Percentiles rank a stretch among this genome's conserved stretches.
Evolutionary conservation across 37 sponge, comb jelly and placozoan species (phyloP).

Genomic region (Dysidea cf. avara): DNA sequence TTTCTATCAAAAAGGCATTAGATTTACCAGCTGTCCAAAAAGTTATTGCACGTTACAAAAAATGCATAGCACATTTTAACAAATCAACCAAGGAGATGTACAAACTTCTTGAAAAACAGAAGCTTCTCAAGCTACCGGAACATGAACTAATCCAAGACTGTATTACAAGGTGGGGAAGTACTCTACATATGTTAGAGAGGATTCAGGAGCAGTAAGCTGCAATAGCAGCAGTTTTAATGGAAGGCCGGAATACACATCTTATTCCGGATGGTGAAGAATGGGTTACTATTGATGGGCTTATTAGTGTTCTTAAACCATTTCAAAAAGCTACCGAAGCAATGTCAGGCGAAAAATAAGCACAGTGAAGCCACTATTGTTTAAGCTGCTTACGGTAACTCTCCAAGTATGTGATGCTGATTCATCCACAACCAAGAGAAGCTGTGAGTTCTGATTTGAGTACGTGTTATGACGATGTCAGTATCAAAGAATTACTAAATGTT

Average conservation of each 20-base stretch:
- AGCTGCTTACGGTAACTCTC: too few species aligned
- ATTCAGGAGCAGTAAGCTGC: slow-evolving; percentile 29
- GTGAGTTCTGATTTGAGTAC: too few species aligned
- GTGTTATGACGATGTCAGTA: too few species aligned
- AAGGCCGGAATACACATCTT: slow-evolving; percentile 1
- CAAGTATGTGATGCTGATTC: too few species aligned
- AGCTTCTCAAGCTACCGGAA: slow-evolving; percentile 24
- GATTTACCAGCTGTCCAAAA: not conserved
- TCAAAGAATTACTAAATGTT: too few species aligned
- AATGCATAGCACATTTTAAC: slow-evolving; percentile 10
- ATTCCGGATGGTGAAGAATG: slow-evolving; percentile 20
- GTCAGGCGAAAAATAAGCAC: slow-evolving; percentile 6
- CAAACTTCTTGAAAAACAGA: slow-evolving; percentile 16
- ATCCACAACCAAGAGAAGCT: too few species aligned
- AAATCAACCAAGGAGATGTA: slow-evolving; percentile 24
- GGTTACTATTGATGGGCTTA: not conserved
- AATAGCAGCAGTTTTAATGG: slow-evolving; percentile 34
- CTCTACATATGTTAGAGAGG: slow-evolving; percentile 18
- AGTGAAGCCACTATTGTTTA: too few species aligned
- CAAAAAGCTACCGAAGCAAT: slow-evolving; percentile 8
- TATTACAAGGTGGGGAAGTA: slow-evolving; percentile 27
- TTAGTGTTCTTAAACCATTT: not conserved
- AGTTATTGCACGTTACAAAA: slow-evolving; percentile 14
- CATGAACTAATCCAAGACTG: slow-evolving; percentile 25
- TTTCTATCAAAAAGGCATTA: slow-evolving; percentile 8